Conservation (phyloP, 2,888 invertebrate genomes). For the Amblyjoppa proteus region DNA sequence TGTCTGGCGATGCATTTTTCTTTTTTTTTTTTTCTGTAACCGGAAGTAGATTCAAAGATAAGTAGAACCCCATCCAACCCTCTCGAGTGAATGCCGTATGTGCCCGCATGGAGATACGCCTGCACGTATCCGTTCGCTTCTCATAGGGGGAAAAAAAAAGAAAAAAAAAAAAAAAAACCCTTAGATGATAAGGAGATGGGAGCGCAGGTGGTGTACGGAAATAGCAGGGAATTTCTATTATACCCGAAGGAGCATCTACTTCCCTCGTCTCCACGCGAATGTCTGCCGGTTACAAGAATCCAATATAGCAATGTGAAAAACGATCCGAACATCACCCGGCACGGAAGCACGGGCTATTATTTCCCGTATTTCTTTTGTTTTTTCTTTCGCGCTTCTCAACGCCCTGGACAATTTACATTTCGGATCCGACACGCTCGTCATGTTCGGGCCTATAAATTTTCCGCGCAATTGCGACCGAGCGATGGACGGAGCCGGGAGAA, state of each 20-base stretch:
- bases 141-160: neutral
- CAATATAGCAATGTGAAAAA: slow-evolving; percentile 40
- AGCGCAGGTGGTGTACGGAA: slow-evolving; percentile 49
- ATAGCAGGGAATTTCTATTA: slow-evolving; percentile 45
- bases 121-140: slow-evolving; percentile 24
- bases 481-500: slow-evolving; percentile 37
- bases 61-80: slow-evolving; percentile 42
- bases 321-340: slow-evolving; percentile 24
- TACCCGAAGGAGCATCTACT: slow-evolving; percentile 26
- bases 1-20: slow-evolving; percentile 27
- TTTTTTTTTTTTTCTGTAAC: neutral
- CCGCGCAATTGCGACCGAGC: slow-evolving; percentile 23
- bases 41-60: slow-evolving; percentile 56
- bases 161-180: neutral
- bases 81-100: slow-evolving; percentile 30
- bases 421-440: neutral
- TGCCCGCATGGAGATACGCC: neutral
- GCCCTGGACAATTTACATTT: neutral
- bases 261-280: slow-evolving; percentile 2
- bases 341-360: neutral
- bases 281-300: slow-evolving; percentile 11
- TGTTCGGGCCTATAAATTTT: slow-evolving; percentile 19
- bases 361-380: neutral
- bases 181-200: neutral
- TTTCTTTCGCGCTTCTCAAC: neutral